Conservation (phyloP, 2,888 invertebrate genomes). For the Drosophila ezoana region DNA sequence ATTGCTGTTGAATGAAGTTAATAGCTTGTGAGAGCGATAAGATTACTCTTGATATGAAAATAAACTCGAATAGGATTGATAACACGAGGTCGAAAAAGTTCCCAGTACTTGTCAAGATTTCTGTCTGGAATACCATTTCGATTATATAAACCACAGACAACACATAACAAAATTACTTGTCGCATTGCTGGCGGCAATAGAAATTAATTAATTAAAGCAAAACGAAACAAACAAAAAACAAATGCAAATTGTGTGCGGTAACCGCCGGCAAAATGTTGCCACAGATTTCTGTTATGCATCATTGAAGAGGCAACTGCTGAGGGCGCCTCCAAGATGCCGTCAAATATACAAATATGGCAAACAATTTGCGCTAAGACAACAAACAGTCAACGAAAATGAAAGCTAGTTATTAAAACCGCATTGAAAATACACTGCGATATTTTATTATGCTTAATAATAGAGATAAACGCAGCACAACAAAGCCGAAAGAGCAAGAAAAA, state of each 20-base stretch:
- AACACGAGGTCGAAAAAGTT: constrained; percentile 1
- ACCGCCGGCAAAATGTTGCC: constrained; percentile 35
- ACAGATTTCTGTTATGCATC: constrained; percentile 48
- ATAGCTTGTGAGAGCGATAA: constrained; percentile 49
- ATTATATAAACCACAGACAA: constrained; percentile 4
- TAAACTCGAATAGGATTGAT: constrained; percentile 10
- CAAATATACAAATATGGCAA: constrained; percentile 25
- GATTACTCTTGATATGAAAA: constrained; percentile 41
- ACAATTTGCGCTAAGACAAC: constrained; percentile 15
- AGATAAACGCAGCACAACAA: no score
- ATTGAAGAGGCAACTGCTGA: constrained; percentile 36
- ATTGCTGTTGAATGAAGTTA: constrained; percentile 27
- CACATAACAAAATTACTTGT: constrained; percentile 23
- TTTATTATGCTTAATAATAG: background rate
- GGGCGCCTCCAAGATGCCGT: constrained; percentile 10
- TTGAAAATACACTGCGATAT: constrained; percentile 6
- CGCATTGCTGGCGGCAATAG: constrained; percentile 15
- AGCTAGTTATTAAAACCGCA: constrained; percentile 1
- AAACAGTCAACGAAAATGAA: background rate
- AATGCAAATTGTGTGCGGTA: constrained; percentile 49
- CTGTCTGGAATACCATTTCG: constrained; percentile 6
- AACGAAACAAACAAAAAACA: constrained; percentile 36
- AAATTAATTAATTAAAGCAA: constrained; percentile 42
- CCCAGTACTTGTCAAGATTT: constrained; percentile 3
- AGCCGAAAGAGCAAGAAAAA: no score